Evolutionary conservation across 64 coral and sea anemone species (phyloP), one percentile per base, ranked within the genome.

Genomic region (Catalaphyllia jardinei): DNA sequence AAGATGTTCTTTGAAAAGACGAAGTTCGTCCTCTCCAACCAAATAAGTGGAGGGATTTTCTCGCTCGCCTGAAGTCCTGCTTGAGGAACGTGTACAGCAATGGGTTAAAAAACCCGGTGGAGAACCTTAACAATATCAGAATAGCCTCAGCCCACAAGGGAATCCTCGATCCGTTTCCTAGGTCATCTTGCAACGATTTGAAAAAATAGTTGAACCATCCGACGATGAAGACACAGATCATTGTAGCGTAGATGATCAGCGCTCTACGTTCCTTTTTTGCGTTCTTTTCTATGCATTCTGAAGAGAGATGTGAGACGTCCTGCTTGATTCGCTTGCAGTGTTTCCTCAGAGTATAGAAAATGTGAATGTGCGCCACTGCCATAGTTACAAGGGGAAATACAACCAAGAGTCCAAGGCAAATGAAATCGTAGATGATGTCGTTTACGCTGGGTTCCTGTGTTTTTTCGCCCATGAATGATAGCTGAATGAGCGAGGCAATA

Each of bases 121-220:
- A 93, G 30, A 89, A 89, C 38, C 82, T 77, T 14, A 96, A 72
- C 52, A 80, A 62, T n/a, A 96, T 7, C 12, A 96, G 52, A 78
- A 89, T 54, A 0, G 69, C 15, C 6, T 85, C 64, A 0, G 71
- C 94, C 94, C 94, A 92, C 24, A 93, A 80, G 7, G 94, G 87
- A 65, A 88, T 55, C 16, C 52, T n/a, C 0, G 24, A 19, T 19
- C 72, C 28, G 69, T 71, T 22, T 0, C 83, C 83, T 74, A 95
- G 62, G 38, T 95, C 94, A 0, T 46, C n/a, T 88, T 88, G 84
- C 15, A 95, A 67, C 52, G 84, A 62, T 25, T 19, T 35, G 25
- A 95, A 92, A 64, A 95, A 95, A 29, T 95, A 95, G 67, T 85
- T 95, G 35, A 95, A 95, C 94, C 94, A 95, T 18, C 84, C 89